phyloP scores from a whole-genome alignment of 2,888 invertebrate species.

The Drosophila multiciliata region DNA sequence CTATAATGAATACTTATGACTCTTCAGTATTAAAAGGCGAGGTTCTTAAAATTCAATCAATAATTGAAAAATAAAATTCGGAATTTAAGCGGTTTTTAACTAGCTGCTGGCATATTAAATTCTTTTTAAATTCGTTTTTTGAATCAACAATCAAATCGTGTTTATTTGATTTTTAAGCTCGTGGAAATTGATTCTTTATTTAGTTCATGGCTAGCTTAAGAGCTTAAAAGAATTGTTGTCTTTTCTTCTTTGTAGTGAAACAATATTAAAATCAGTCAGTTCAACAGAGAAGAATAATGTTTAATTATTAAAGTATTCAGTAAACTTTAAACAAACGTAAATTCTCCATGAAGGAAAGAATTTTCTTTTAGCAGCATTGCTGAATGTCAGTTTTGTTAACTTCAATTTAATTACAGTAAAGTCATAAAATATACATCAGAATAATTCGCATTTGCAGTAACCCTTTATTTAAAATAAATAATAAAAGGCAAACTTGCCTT shows the following conservation, averaged over 20 bases:
- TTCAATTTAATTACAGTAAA: conserved; percentile 3
- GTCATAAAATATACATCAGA: background rate
- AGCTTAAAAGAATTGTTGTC: background rate
- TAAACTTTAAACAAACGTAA: background rate
- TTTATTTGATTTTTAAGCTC: conserved; percentile 7
- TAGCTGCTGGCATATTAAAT: conserved; percentile 6
- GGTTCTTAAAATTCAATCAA: conserved; percentile 18
- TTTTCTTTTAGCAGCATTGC: background rate
- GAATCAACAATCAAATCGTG: conserved; percentile 6
- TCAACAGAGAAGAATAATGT: background rate
- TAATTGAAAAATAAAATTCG: conserved; percentile 32
- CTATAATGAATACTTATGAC: conserved; percentile 22
- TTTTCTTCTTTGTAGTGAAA: background rate
- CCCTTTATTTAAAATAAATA: conserved; percentile 17
- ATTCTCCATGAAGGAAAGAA: background rate
- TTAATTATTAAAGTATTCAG: background rate
- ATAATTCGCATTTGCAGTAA: background rate
- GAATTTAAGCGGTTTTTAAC: conserved; percentile 4
- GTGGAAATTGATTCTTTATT: conserved; percentile 1
- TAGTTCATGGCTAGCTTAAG: background rate
- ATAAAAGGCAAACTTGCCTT: background rate
- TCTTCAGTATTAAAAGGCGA: conserved; percentile 1
- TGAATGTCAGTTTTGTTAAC: background rate
- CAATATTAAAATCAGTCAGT: background rate
- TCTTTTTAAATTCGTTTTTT: conserved; percentile 11